Percentiles rank a stretch among this genome's conserved stretches.
phyloP scores from a whole-genome alignment of 1,140 invertebrate species.

The Catajapyx aquilonaris region DNA sequence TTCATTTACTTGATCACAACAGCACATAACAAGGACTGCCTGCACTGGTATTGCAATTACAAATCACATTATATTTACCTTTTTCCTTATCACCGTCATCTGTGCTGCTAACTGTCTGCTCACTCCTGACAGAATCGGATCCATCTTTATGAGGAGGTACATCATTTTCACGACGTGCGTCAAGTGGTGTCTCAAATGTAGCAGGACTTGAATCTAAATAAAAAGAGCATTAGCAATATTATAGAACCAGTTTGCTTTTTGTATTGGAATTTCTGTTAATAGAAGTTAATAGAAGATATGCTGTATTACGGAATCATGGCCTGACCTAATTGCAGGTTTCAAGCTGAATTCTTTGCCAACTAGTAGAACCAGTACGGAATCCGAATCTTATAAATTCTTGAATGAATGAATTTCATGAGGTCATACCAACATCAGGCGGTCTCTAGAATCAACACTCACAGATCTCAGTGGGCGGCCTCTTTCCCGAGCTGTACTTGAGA shows the following conservation, averaged over 20 bases:
- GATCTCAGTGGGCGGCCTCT: too few species aligned
- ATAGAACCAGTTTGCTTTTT: constrained; percentile 7
- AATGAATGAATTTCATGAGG: too few species aligned
- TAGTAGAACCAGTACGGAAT: too few species aligned
- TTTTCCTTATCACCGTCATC: constrained; percentile 7
- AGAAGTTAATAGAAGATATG: too few species aligned
- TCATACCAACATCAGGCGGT: too few species aligned
- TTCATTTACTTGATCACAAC: background rate
- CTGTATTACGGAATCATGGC: too few species aligned
- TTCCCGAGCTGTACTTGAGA: constrained; percentile 56
- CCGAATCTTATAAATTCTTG: too few species aligned
- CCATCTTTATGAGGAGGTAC: background rate
- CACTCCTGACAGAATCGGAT: background rate
- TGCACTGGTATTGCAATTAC: background rate
- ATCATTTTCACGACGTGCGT: constrained; percentile 8
- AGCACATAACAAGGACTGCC: too few species aligned
- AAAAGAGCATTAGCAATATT: background rate
- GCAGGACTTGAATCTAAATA: constrained; percentile 44
- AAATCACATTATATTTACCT: background rate
- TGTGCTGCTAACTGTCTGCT: constrained; percentile 4
- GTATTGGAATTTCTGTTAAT: background rate
- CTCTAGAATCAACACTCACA: too few species aligned
- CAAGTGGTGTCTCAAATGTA: constrained; percentile 64
- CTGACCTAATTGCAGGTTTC: too few species aligned
- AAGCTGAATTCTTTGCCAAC: too few species aligned